These are phyloP conservation scores for Tiliacea aurago DNA, from an alignment of 2,888 invertebrate species.

Conservation along the genomic window DNA sequence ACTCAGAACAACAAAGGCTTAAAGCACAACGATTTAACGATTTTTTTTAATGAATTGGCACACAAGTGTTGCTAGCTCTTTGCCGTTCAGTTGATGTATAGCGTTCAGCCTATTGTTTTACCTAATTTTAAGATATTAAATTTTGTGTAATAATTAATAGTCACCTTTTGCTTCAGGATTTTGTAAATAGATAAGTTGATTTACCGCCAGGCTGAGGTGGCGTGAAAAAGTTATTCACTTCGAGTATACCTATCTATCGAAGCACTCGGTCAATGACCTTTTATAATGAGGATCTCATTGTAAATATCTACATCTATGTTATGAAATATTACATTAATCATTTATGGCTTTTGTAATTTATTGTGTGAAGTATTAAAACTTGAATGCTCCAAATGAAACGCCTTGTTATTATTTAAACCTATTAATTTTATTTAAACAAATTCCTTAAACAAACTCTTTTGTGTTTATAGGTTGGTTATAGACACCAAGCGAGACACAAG, in stretches of 20 bases:
- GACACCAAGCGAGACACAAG: neutral
- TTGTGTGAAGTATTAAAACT: slow-evolving; percentile 58
- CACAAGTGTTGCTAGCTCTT: neutral
- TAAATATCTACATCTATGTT: slow-evolving; percentile 45
- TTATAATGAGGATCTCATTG: slow-evolving; percentile 60
- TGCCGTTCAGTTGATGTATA: slow-evolving; percentile 19
- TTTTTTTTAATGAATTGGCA: neutral
- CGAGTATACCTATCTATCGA: slow-evolving; percentile 35
- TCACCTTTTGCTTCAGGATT: slow-evolving; percentile 60
- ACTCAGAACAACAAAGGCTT: slow-evolving; percentile 5
- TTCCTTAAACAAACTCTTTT: neutral
- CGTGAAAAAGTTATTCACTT: slow-evolving; percentile 44
- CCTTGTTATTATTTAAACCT: slow-evolving; percentile 34
- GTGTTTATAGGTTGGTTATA: neutral
- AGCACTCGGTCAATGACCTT: slow-evolving; percentile 48
- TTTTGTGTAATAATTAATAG: slow-evolving; percentile 50
- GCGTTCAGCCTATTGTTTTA: neutral
- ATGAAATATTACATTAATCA: slow-evolving; percentile 43
- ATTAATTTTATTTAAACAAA: slow-evolving; percentile 1
- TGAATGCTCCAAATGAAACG: slow-evolving; percentile 37
- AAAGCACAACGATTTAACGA: neutral
- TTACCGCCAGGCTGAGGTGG: slow-evolving; percentile 47
- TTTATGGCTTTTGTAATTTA: slow-evolving; percentile 57
- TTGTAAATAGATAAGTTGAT: slow-evolving; percentile 61
- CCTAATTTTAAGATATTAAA: slow-evolving; percentile 2